Conservation (phyloP, 2,113 vertebrate genomes). For the Plestiodon gilberti region DNA sequence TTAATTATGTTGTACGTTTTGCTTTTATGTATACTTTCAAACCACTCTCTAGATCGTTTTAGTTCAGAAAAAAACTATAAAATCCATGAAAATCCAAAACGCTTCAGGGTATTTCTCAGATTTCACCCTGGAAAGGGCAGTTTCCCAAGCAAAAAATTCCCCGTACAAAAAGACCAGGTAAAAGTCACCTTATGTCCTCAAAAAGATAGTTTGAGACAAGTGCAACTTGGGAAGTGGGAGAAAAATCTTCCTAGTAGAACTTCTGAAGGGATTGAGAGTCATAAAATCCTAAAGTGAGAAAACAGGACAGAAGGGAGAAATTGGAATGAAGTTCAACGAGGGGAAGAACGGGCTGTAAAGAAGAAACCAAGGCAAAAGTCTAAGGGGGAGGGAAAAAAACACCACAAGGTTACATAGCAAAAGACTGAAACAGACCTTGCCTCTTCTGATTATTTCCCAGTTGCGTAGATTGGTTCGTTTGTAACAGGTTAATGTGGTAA, state of each 20-base stretch:
- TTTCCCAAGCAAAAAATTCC: background rate
- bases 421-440: too few species aligned
- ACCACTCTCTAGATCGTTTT: background rate
- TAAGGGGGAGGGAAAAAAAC: background rate
- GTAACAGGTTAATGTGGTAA: background rate
- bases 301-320: background rate
- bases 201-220: background rate
- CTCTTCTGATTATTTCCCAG: background rate
- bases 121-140: background rate
- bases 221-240: background rate
- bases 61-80: background rate
- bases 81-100: background rate
- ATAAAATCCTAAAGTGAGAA: too few species aligned
- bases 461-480: background rate
- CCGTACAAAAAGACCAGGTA: background rate
- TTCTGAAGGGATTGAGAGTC: background rate
- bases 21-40: background rate
- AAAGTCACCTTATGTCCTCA: background rate
- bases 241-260: background rate
- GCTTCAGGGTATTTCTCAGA: background rate
- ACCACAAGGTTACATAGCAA: too few species aligned
- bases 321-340: background rate
- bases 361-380: background rate
- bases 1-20: background rate
- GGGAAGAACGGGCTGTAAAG: background rate